Base-by-base conservation (phyloP, 1,140 invertebrate genomes). In the Aphidius gifuensis region DNA sequence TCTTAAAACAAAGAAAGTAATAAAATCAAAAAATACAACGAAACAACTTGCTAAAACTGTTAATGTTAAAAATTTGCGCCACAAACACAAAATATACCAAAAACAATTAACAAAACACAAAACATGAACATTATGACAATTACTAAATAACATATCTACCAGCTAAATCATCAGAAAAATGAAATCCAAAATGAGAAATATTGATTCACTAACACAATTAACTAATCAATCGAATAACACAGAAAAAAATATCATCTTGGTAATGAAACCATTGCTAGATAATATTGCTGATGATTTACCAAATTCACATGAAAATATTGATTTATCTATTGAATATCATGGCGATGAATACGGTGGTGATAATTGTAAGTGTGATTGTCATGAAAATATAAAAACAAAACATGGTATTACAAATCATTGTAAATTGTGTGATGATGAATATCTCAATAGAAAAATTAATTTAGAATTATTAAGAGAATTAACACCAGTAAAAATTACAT, bases 361-460 rank as follows among this genome's bases (percentile, higher is more conserved):
- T 63, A 81, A 83, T 67, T 89, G 87, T 72, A 82, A 80, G 64
- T 89, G 88, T 71, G 66, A 73, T 49, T 89, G 87, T 75, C 86
- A 89, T 66, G 74, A 80, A 49, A 62, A 71, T 16, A 71, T 66
- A 72, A 4, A 80, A 74, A 72, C 74, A 75, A 58, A 83, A 83
- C 69, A 81, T 74, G 47, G 76, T 51, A 79, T 5, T 7, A 5
- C 68, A 40, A 80, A 83, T 63, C 88, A 89, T 74, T 89, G 88
- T 67, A 78, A 83, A 50, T 80, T 81, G 47, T 89, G 88, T 76
- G 85, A 86, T 55, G 82, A 81, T 58, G 83, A 84, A 71, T 90
- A 90, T 71, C 82, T 91, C 5, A 87, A 91, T 78, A 90, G 90
- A 6, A 83, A 85, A 66, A 84, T 91, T 23, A 91, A 88, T 71